Evolutionary conservation across 2,888 invertebrate species (phyloP), one percentile per base, ranked within the genome.

Genomic region (Thereva nobilitata): DNA sequence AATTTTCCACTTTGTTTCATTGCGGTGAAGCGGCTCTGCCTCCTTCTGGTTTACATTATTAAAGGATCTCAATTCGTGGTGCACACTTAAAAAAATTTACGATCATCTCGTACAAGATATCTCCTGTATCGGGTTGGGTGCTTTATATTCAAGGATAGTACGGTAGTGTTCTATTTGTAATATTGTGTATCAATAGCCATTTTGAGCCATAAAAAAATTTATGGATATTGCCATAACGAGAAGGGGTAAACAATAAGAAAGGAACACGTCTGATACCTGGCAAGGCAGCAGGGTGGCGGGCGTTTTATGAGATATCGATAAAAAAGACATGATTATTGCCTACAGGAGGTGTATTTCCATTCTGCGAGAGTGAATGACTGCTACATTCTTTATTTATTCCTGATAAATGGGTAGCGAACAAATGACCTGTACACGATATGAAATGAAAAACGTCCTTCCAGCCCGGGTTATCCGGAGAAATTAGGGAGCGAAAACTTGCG

Each of bases 181-280:
- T 61, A 61, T 61, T 61, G 61, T 61, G 61, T 61, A 61, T 61
- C 61, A 61, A 61, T 61, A 50, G 50, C 61, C 61, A 61, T 61
- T 61, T 61, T 49, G 50, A 61, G 61, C 61, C 61, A 61, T 61
- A 61, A 61, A 61, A 61, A 61, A 61, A 61, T 61, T 61, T 61
- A 61, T 61, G 61, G 61, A 61, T 61, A 61, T 61, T 61, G 61
- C 61, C 50, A 50, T 61, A 61, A 61, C 61, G 61, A 61, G 61
- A 61, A 61, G 50, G 61, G 61, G 61, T 61, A 61, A 61, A 61
- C 61, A 61, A 61, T 61, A 61, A 61, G 50, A 61, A 61, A 61
- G 50, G 50, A 61, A 40, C 50, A 41, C 50, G 61, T 61, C 40
- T 61, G 61, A 61, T 61, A 61, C 61, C 61, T 61, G 61, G 50